Conservation (phyloP, 2,888 invertebrate genomes). For the Drosophila longiperda region DNA sequence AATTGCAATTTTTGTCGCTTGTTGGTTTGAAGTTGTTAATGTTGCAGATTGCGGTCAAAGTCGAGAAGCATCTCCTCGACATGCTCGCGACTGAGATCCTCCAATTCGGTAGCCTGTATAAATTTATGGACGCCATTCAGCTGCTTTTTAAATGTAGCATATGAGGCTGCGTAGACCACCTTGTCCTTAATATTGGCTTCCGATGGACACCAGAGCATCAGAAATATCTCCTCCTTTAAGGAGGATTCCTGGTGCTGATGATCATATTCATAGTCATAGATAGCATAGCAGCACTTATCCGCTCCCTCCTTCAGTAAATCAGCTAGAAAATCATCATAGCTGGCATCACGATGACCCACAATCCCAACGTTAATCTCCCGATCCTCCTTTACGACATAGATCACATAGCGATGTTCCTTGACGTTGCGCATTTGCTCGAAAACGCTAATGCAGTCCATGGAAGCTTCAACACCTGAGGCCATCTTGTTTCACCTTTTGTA, state of each 20-base stretch:
- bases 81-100: slow-evolving; percentile 43
- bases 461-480: slow-evolving; percentile 51
- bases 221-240: slow-evolving; percentile 55
- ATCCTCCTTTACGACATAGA: slow-evolving; percentile 39
- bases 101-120: slow-evolving; percentile 60
- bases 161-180: slow-evolving; percentile 60
- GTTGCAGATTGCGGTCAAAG: too few species aligned
- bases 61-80: too few species aligned
- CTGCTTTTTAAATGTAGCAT: slow-evolving; percentile 38
- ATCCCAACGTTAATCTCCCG: slow-evolving; percentile 44
- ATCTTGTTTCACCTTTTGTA: slow-evolving; percentile 21
- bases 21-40: too few species aligned
- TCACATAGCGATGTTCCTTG: slow-evolving; percentile 56
- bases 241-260: slow-evolving; percentile 49
- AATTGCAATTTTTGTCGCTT: too few species aligned
- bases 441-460: slow-evolving; percentile 34
- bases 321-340: slow-evolving; percentile 48
- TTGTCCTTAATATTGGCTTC: slow-evolving; percentile 53
- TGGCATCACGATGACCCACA: slow-evolving; percentile 39
- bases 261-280: slow-evolving; percentile 56
- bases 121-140: slow-evolving; percentile 54
- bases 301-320: slow-evolving; percentile 43
- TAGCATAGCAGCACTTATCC: slow-evolving; percentile 53
- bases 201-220: slow-evolving; percentile 63
- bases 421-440: slow-evolving; percentile 50